Evolutionary conservation across 2,113 vertebrate genomes (phyloP), one percentile per base, ranked within the genome.

Genomic region (Pavo muticus): DNA sequence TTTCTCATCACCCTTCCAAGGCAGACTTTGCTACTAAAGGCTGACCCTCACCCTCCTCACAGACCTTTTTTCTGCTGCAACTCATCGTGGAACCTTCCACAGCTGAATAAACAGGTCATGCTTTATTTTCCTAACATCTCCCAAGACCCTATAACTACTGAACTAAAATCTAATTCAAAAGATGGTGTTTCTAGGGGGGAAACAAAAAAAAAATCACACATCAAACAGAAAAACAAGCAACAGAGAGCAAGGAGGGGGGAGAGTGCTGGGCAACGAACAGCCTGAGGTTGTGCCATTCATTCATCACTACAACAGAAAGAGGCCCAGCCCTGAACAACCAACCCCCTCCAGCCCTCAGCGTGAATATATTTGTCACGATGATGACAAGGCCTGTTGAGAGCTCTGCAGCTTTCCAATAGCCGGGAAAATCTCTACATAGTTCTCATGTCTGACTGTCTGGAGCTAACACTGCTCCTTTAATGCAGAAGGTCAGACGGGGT

Each of bases 391-490:
- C 61, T 27, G 56, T 35, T 84, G 65, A 90, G 52, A 30, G 84
- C 73, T 90, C 64, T 93, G 71, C 32, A 87, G 59, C 79, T 95
- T 82, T 88, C 79, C 85, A 84, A 24, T 0, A 71, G 57, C 85
- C 88, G 70, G 48, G 73, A 84, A 94, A 96, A 79, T 64, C 91
- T 96, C 88, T 69, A n/a, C 73, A 87, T 87, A 87, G 45, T 90
- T 93, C 80, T 93, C 69, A 75, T 95, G 88, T 90, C 92, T 95
- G 93, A 75, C 57, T 95, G 94, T 94, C 91, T 97, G 91, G 75
- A 87, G 72, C 91, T 94, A 86, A 96, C 85, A 77, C 76, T 88
- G 85, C 79, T 94, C 79, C 91, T 93, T 91, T 88, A 93, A 84
- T 37, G 52, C 76, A 79, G 61, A 63, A 95, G 93, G 94, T 95